Percentiles rank a stretch among this genome's conserved stretches.
Conservation (phyloP, 2,113 vertebrate genomes). For the Eudyptes chrysolophus region DNA sequence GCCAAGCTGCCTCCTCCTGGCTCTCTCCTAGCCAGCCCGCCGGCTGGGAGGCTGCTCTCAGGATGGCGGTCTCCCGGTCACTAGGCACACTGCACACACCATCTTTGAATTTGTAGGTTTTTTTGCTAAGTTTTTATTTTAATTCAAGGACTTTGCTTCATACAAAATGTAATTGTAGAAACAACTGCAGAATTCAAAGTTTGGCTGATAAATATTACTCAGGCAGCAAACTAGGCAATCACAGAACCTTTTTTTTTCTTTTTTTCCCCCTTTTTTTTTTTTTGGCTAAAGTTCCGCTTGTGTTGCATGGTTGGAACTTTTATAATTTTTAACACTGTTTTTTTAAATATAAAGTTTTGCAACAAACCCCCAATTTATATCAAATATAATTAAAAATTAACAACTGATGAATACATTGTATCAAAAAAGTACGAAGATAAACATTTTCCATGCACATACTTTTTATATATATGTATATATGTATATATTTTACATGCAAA, state of each 20-base stretch:
- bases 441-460: conserved; percentile 91
- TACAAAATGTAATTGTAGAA: conserved; percentile 99
- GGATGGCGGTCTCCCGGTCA: not conserved
- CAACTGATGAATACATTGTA: conserved; percentile 89
- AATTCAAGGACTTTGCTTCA: conserved; percentile 95
- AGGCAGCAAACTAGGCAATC: conserved; percentile 89
- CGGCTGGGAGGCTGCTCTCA: not conserved
- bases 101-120: not conserved
- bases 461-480: conserved; percentile 82
- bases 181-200: conserved; percentile 95
- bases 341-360: conserved; percentile 86
- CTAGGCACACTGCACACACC: conserved; percentile 47
- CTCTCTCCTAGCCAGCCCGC: not conserved
- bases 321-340: conserved; percentile 69
- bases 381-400: conserved; percentile 96
- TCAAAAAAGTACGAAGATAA: conserved; percentile 94
- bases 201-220: conserved; percentile 87
- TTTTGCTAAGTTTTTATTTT: conserved; percentile 85
- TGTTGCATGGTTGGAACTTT: conserved; percentile 76
- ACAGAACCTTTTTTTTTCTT: conserved; percentile 65
- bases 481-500: conserved; percentile 93
- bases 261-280: not conserved
- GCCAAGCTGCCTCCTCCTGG: not conserved
- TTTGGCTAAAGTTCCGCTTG: conserved; percentile 74
- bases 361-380: conserved; percentile 92